Percentiles rank a stretch among this genome's conserved stretches.
Evolutionary conservation across 2,797 vertebrate genomes (phyloP).

Genomic region (Xenentodon cancila): DNA sequence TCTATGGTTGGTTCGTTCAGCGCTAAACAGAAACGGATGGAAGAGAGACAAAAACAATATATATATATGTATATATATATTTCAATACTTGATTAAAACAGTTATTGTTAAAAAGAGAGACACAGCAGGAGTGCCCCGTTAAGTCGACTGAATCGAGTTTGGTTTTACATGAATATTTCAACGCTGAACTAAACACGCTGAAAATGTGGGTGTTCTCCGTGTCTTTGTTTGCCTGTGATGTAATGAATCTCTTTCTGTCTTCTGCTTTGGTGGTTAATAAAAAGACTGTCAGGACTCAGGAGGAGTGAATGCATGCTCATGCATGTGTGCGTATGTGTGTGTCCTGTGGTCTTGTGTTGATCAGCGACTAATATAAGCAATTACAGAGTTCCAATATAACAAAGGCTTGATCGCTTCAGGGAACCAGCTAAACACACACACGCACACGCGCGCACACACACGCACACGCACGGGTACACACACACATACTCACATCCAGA

Average conservation of each 20-base stretch:
- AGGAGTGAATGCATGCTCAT: slow-evolving; percentile 71
- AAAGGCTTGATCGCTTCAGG: slow-evolving; percentile 85
- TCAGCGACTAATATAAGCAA: slow-evolving; percentile 90
- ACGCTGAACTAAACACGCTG: slow-evolving; percentile 59
- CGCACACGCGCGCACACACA: neutral
- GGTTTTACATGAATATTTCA: slow-evolving; percentile 65
- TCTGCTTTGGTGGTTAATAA: slow-evolving; percentile 85
- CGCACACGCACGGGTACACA: neutral
- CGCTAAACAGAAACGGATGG: slow-evolving; percentile 79
- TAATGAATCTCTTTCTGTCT: slow-evolving; percentile 87
- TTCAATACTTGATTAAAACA: slow-evolving; percentile 56
- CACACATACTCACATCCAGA: slow-evolving; percentile 27
- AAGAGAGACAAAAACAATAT: slow-evolving; percentile 32
- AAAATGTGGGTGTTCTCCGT: slow-evolving; percentile 74
- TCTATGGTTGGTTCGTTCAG: slow-evolving; percentile 98
- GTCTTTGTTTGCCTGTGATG: slow-evolving; percentile 78
- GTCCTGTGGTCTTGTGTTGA: slow-evolving; percentile 85
- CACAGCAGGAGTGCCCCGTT: slow-evolving; percentile 23
- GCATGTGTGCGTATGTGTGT: slow-evolving; percentile 73
- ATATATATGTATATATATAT: slow-evolving; percentile 20
- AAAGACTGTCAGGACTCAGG: slow-evolving; percentile 85
- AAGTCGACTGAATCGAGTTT: slow-evolving; percentile 55
- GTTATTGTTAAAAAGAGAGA: slow-evolving; percentile 30
- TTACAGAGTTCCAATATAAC: slow-evolving; percentile 91
- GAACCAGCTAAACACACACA: slow-evolving; percentile 70